phyloP scores from a whole-genome alignment of 2,888 invertebrate genomes.

The Philopedon plagiatum region DNA sequence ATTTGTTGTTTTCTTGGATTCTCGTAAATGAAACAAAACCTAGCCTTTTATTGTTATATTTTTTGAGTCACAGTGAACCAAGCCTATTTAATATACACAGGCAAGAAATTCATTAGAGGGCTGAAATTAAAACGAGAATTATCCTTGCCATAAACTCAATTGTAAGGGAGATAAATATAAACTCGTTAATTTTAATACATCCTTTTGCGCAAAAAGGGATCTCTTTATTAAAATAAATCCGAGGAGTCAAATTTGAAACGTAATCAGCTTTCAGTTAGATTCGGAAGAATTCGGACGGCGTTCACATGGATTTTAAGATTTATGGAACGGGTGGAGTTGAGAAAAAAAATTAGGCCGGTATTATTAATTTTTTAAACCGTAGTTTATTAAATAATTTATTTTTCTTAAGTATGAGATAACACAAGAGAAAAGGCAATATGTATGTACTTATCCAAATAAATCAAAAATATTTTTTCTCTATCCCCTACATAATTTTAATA shows the following conservation, averaged over 20 bases:
- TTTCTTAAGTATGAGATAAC: too few relatives aligned
- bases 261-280: background rate
- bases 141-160: slow-evolving; percentile 7
- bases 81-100: background rate
- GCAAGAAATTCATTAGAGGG: background rate
- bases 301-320: background rate
- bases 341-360: background rate
- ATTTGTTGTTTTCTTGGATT: too few relatives aligned
- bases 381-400: too few relatives aligned
- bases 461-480: too few relatives aligned
- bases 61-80: background rate
- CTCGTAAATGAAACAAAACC: background rate
- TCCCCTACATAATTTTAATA: too few relatives aligned
- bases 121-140: slow-evolving; percentile 1
- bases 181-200: background rate
- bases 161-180: slow-evolving; percentile 11
- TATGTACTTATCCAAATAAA: too few relatives aligned
- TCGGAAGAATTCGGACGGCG: background rate
- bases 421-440: too few relatives aligned
- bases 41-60: background rate
- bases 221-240: background rate
- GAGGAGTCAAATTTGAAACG: background rate
- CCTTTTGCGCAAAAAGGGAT: background rate
- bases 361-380: too few relatives aligned
- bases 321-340: background rate